Evolutionary conservation across 2,797 vertebrate genomes (phyloP).

Genomic region (Gila robusta): DNA sequence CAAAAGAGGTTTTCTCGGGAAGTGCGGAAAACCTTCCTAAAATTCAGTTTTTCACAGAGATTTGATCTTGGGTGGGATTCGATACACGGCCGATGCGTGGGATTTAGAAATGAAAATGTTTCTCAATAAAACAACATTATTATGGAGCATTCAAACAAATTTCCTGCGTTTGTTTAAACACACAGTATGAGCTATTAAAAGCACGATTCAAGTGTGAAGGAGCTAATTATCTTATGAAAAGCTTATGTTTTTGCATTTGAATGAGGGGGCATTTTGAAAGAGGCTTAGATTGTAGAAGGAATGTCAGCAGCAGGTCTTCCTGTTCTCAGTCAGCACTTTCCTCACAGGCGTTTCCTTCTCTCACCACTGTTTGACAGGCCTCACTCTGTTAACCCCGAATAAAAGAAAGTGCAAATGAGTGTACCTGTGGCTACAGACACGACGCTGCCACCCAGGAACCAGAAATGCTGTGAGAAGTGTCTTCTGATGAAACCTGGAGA

Average conservation of each 20-base stretch:
- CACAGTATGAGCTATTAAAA: slow-evolving; percentile 74
- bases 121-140: slow-evolving; percentile 5
- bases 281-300: slow-evolving; percentile 59
- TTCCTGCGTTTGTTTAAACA: slow-evolving; percentile 72
- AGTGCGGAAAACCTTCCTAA: slow-evolving; percentile 70
- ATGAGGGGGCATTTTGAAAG: slow-evolving; percentile 60
- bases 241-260: slow-evolving; percentile 63
- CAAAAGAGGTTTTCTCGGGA: slow-evolving; percentile 67
- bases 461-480: slow-evolving; percentile 15
- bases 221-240: slow-evolving; percentile 67
- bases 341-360: slow-evolving; percentile 39
- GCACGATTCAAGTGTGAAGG: slow-evolving; percentile 72
- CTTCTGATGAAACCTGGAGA: slow-evolving; percentile 53
- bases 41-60: slow-evolving; percentile 72
- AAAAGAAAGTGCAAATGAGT: slow-evolving; percentile 60
- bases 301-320: slow-evolving; percentile 53
- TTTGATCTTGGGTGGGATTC: slow-evolving; percentile 77
- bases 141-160: slow-evolving; percentile 32
- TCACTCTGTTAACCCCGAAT: slow-evolving; percentile 62
- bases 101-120: background rate
- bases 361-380: slow-evolving; percentile 47
- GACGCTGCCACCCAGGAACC: slow-evolving; percentile 51
- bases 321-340: slow-evolving; percentile 59
- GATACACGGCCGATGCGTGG: slow-evolving; percentile 32
- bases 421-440: slow-evolving; percentile 62